Base-by-base conservation (phyloP, 2,888 invertebrate species). In the Agrotis segetum region DNA sequence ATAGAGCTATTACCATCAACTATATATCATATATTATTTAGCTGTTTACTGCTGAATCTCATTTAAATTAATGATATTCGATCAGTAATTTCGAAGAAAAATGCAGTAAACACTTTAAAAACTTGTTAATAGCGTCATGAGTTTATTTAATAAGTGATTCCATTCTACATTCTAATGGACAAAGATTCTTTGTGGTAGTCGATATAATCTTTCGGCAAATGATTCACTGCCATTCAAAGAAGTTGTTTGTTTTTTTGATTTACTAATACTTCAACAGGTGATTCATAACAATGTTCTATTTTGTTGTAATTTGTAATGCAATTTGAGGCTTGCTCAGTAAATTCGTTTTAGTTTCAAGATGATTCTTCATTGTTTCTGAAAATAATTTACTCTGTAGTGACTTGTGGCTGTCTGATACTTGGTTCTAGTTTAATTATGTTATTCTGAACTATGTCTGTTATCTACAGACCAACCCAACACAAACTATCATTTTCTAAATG, bases 211-310 rank as follows among this genome's bases (percentile, higher is more conserved):
- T 67, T 75, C 7, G 50, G 9, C 5, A 17, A 50, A 52, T 79
- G 79, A 79, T 60, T 79, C 79, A 79, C 53, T 68, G 17, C 14
- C 34, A 53, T 79, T 63, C 76, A 63, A 50, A 66, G 76, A 68
- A 72, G 24, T 65, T 55, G 24, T 68, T 71, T 47, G 47, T 59
- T 66, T 71, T 74, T 75, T 64, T 47, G 46, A 67, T 67, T 47
- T 34, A 56, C 40, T 21, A 55, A 60, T 61, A 59, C 46, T 40
- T 61, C 24, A 50, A 19, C 47, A 70, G 17, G 59, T 74, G 74
- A 78, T 47, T 78, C 77, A 78, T 77, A 47, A 44, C 46, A 9
- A 49, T 56, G 3, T n/a, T 67, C 11, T 49, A 40, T 21, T 72
- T 59, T 76, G 44, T 72, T 17, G 58, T 65, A 19, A 46, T 71